Evolutionary conservation across 2,888 invertebrate genomes (phyloP).

Genomic region (Bhutanitis thaidina): DNA sequence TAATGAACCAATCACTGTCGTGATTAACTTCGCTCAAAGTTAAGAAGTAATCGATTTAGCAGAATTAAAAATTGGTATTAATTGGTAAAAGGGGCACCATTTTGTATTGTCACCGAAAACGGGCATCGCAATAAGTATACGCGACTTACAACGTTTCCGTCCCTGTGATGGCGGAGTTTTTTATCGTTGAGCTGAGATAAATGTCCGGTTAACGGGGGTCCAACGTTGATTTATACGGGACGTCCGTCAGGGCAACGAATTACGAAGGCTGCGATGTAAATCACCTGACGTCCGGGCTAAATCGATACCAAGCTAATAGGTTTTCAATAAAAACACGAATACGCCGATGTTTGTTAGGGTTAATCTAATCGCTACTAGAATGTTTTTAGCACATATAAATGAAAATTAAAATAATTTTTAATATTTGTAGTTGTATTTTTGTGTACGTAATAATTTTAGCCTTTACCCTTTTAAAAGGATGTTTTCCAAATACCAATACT

Average conservation of each 20-base stretch:
- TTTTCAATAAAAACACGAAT: constrained; percentile 36
- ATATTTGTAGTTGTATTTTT: too few relatives aligned
- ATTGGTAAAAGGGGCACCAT: constrained; percentile 1
- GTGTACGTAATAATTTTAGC: too few relatives aligned
- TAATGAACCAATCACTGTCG: too few relatives aligned
- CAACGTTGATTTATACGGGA: constrained; percentile 74
- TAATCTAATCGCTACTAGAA: constrained; percentile 5
- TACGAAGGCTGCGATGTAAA: constrained; percentile 72
- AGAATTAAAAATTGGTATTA: background rate
- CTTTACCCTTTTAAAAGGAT: too few relatives aligned
- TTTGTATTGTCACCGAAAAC: constrained; percentile 14
- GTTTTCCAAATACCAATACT: too few relatives aligned
- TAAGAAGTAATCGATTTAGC: background rate
- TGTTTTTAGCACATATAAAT: background rate
- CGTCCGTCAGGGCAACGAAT: constrained; percentile 74
- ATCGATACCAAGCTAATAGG: constrained; percentile 58
- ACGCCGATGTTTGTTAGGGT: constrained; percentile 2
- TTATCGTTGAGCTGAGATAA: constrained; percentile 64
- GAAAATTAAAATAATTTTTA: too few relatives aligned
- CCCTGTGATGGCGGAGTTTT: constrained; percentile 55
- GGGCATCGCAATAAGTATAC: constrained; percentile 13
- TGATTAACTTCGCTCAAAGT: background rate
- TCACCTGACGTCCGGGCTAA: constrained; percentile 56
- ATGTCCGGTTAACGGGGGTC: constrained; percentile 76
- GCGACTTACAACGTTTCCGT: constrained; percentile 31